phyloP scores from a whole-genome alignment of 2,888 invertebrate species.

The Watsonalla cultraria region DNA sequence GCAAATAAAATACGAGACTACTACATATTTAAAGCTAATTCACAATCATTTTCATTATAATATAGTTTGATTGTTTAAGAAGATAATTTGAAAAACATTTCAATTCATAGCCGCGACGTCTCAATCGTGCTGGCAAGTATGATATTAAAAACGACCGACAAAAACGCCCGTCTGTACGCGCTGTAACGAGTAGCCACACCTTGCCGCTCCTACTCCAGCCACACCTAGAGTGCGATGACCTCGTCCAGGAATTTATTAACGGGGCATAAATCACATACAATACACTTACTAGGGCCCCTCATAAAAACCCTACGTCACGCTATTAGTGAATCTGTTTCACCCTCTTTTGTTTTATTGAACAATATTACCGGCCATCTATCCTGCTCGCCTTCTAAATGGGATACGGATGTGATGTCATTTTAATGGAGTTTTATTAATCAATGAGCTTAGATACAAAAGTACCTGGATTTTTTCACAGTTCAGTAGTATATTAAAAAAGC shows the following conservation, averaged over 20 bases:
- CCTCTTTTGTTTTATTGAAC: slow-evolving; percentile 39
- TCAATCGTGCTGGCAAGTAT: not conserved
- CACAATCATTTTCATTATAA: no score
- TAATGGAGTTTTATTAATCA: not conserved
- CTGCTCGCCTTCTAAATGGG: slow-evolving; percentile 4
- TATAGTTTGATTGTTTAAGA: no score
- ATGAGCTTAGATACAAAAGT: not conserved
- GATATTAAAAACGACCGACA: slow-evolving; percentile 12
- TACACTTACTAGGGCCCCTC: slow-evolving; percentile 32
- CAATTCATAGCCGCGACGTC: no score
- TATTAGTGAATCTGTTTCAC: slow-evolving; percentile 41
- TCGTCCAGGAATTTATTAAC: slow-evolving; percentile 62
- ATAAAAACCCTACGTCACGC: slow-evolving; percentile 41
- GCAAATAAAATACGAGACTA: no score
- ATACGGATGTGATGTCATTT: not conserved
- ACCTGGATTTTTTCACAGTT: no score
- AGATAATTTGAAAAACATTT: no score
- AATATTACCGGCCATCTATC: slow-evolving; percentile 21
- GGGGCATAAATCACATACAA: slow-evolving; percentile 42
- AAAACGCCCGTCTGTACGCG: slow-evolving; percentile 20
- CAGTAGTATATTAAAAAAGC: no score
- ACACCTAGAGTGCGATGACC: slow-evolving; percentile 45
- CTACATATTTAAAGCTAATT: no score
- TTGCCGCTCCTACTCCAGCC: slow-evolving; percentile 44
- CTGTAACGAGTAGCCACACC: slow-evolving; percentile 42